phyloP scores from a whole-genome alignment of 1,140 invertebrate species.

The Nasonia giraulti region DNA sequence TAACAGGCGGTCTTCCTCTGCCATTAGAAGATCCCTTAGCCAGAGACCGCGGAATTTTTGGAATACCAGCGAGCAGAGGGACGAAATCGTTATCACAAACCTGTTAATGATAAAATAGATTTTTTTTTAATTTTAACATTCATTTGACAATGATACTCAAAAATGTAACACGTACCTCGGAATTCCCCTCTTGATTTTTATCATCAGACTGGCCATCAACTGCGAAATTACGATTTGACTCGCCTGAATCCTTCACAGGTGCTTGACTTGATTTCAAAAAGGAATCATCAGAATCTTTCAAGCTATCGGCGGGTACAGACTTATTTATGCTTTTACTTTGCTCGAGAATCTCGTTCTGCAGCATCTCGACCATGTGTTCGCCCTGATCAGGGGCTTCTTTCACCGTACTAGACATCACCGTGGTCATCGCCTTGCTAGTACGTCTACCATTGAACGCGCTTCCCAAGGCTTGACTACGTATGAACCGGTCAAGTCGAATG shows the following conservation, averaged over 20 bases:
- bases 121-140: neutral
- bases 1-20: slow-evolving; percentile 62
- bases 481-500: slow-evolving; percentile 57
- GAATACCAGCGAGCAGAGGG: slow-evolving; percentile 61
- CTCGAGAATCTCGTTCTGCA: slow-evolving; percentile 67
- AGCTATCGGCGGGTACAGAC: slow-evolving; percentile 33
- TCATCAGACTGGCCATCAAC: neutral
- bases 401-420: neutral
- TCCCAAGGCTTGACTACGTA: neutral
- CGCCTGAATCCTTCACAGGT: neutral
- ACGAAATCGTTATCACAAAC: slow-evolving; percentile 54
- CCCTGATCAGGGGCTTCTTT: neutral
- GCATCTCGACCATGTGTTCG: slow-evolving; percentile 62
- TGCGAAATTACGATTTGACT: neutral
- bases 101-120: slow-evolving; percentile 46
- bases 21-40: slow-evolving; percentile 28
- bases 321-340: slow-evolving; percentile 65
- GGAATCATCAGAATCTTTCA: slow-evolving; percentile 47
- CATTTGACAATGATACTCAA: neutral
- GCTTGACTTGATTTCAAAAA: slow-evolving; percentile 48
- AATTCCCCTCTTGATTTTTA: slow-evolving; percentile 24
- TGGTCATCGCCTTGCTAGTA: neutral
- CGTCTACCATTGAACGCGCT: no score
- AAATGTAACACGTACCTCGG: slow-evolving; percentile 13
- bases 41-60: slow-evolving; percentile 57